phyloP scores from a whole-genome alignment of 2,797 vertebrate species.

The Zenarchopterus dispar region DNA sequence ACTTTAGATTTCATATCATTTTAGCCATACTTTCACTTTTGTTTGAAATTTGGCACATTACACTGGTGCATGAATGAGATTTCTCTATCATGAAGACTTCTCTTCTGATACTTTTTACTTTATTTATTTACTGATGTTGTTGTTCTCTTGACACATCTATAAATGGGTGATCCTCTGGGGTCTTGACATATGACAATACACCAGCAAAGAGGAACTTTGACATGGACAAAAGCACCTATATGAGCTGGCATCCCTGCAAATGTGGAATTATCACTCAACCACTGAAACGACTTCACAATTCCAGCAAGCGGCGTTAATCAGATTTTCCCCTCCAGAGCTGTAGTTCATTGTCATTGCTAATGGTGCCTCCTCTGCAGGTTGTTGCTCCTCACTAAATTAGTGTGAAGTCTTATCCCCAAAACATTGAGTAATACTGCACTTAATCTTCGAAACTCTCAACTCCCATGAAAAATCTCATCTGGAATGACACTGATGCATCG shows the following conservation, averaged over 20 bases:
- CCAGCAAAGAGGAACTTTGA: slow-evolving; percentile 65
- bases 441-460: slow-evolving; percentile 84
- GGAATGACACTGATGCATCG: slow-evolving; percentile 86
- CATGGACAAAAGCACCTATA: slow-evolving; percentile 68
- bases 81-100: slow-evolving; percentile 68
- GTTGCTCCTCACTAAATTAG: slow-evolving; percentile 87
- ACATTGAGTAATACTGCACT: slow-evolving; percentile 87
- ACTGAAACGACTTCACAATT: slow-evolving; percentile 75
- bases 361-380: slow-evolving; percentile 82
- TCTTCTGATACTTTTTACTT: slow-evolving; percentile 41
- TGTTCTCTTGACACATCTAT: slow-evolving; percentile 55
- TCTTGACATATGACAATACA: slow-evolving; percentile 63
- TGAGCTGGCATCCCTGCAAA: slow-evolving; percentile 66
- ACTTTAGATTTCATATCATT: slow-evolving; percentile 49
- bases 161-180: slow-evolving; percentile 55
- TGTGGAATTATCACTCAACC: slow-evolving; percentile 76
- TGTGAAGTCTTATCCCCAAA: slow-evolving; percentile 84
- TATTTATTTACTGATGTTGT: slow-evolving; percentile 35
- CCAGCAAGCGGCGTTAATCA: slow-evolving; percentile 77
- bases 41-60: slow-evolving; percentile 67
- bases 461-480: slow-evolving; percentile 83
- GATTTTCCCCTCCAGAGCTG: slow-evolving; percentile 77
- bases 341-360: slow-evolving; percentile 86
- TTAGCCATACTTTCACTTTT: slow-evolving; percentile 63
- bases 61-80: slow-evolving; percentile 63